These are phyloP conservation scores for Halotydeus destructor DNA, from an alignment of 1,140 invertebrate species.

Conservation along the genomic window DNA sequence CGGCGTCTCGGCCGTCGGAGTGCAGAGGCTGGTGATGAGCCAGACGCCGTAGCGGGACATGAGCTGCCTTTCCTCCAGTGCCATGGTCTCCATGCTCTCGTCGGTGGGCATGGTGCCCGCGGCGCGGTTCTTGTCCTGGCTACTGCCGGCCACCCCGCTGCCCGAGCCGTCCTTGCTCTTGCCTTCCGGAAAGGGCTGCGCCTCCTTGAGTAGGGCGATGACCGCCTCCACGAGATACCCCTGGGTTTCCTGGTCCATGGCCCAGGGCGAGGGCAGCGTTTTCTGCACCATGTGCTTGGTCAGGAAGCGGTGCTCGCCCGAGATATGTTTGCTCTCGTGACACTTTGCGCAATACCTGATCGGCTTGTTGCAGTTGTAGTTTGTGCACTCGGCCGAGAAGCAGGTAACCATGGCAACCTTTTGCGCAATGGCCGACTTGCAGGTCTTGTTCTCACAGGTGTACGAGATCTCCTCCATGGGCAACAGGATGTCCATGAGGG, in stretches of 20 bases:
- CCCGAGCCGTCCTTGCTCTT: background rate
- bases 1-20: slow-evolving; percentile 53
- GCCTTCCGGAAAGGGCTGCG: slow-evolving; percentile 23
- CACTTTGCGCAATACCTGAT: slow-evolving; percentile 81
- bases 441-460: slow-evolving; percentile 96
- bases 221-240: slow-evolving; percentile 90
- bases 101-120: slow-evolving; percentile 23
- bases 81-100: slow-evolving; percentile 22
- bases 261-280: slow-evolving; percentile 59
- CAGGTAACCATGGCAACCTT: slow-evolving; percentile 68
- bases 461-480: slow-evolving; percentile 84
- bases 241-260: slow-evolving; percentile 69
- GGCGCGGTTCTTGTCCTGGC: too few relatives aligned
- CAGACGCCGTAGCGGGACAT: slow-evolving; percentile 89
- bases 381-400: slow-evolving; percentile 87
- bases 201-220: slow-evolving; percentile 27
- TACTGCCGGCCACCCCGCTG: background rate
- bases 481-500: slow-evolving; percentile 72
- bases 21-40: slow-evolving; percentile 81
- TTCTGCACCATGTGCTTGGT: slow-evolving; percentile 75
- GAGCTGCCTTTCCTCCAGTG: slow-evolving; percentile 52
- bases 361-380: slow-evolving; percentile 83
- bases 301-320: slow-evolving; percentile 34
- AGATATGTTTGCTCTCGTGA: slow-evolving; percentile 27
- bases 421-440: slow-evolving; percentile 67